These are phyloP conservation scores for Prostheceraeus crozeri DNA, from an alignment of 2,888 invertebrate species.

Conservation along the genomic window DNA sequence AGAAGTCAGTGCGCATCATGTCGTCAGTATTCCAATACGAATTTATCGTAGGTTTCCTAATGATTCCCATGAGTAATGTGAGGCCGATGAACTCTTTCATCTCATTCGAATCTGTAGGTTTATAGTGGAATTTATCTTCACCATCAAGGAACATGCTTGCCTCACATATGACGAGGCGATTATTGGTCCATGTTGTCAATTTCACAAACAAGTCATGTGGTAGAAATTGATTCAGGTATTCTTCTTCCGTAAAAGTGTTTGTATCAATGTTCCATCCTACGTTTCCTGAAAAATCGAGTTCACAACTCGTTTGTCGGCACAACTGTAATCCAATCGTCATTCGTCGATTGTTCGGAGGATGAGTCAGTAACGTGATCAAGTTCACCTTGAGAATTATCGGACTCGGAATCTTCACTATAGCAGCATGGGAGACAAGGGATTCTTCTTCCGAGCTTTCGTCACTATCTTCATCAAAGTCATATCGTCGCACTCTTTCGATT, in stretches of 20 bases:
- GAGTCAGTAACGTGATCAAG: no score
- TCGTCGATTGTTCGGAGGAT: no score
- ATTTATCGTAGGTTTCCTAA: conserved; percentile 28
- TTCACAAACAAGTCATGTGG: conserved; percentile 14
- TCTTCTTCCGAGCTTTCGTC: no score
- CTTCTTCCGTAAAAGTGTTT: conserved; percentile 9
- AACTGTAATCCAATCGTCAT: conserved; percentile 16
- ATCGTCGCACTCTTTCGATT: no score
- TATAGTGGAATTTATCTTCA: conserved; percentile 10
- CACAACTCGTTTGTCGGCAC: conserved; percentile 1
- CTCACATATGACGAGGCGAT: conserved; percentile 2
- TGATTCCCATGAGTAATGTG: conserved; percentile 22
- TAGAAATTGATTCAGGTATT: conserved; percentile 6
- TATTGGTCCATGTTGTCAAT: conserved; percentile 18
- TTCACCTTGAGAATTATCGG: no score
- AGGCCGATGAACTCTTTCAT: conserved; percentile 14
- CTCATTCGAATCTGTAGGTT: conserved; percentile 18
- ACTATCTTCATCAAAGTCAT: no score
- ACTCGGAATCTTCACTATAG: no score
- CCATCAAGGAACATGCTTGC: background rate
- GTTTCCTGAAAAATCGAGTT: conserved; percentile 18
- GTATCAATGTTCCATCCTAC: conserved; percentile 14
- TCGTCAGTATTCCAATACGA: conserved; percentile 26
- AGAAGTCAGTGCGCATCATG: conserved; percentile 3
- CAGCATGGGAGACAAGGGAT: no score